phyloP scores from a whole-genome alignment of 2,888 invertebrate genomes.

The Mechanitis messenoides region DNA sequence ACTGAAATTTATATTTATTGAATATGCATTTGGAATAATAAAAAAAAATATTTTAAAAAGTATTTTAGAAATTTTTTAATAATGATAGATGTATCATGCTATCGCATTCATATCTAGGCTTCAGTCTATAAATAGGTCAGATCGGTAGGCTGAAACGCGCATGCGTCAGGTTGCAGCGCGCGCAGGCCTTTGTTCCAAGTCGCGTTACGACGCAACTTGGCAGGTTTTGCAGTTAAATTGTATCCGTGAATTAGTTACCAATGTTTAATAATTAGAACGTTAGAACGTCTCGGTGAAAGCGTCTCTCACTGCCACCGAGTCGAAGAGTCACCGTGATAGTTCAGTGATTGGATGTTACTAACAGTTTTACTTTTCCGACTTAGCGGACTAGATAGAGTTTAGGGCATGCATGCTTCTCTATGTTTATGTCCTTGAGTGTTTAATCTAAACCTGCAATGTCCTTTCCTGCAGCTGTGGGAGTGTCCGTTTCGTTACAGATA shows the following conservation, averaged over 20 bases:
- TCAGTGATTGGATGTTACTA: constrained; percentile 56
- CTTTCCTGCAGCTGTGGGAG: constrained; percentile 53
- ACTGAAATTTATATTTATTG: too few relatives aligned
- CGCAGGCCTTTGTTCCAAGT: constrained; percentile 33
- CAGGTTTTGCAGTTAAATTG: constrained; percentile 43
- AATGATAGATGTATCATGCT: constrained; percentile 15
- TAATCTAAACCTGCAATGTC: constrained; percentile 50
- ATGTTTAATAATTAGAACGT: constrained; percentile 46
- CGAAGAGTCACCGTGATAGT: constrained; percentile 38
- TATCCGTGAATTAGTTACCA: constrained; percentile 37
- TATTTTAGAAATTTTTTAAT: background rate
- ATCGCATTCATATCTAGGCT: constrained; percentile 29
- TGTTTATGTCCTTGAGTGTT: constrained; percentile 62
- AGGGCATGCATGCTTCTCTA: constrained; percentile 70
- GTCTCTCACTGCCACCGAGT: constrained; percentile 26
- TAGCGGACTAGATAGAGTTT: constrained; percentile 63
- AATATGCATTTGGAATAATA: too few relatives aligned
- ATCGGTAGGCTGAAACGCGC: constrained; percentile 38
- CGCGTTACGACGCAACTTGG: constrained; percentile 38
- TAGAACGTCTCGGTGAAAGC: constrained; percentile 56
- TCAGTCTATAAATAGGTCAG: constrained; percentile 50
- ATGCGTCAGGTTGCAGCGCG: constrained; percentile 39
- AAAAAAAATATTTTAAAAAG: too few relatives aligned
- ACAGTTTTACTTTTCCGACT: constrained; percentile 45
- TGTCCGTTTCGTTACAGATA: constrained; percentile 63